Evolutionary conservation across 2,113 vertebrate genomes (phyloP), one percentile per base, ranked within the genome.

Genomic region (Rostratula benghalensis): DNA sequence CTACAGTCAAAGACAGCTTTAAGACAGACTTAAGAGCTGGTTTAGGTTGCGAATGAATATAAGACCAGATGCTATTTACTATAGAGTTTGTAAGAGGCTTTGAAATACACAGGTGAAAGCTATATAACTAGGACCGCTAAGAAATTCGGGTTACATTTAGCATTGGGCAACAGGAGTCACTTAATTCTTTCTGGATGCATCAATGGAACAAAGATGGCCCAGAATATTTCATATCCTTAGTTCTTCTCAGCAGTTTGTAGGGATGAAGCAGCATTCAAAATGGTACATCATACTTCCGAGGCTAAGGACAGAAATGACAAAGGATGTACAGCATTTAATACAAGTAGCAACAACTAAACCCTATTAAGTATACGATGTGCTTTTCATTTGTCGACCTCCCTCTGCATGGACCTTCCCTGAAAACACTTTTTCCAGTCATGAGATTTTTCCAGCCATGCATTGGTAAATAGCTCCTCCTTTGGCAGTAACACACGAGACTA

Each of bases 371-470:
- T 2, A 54, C 0, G 0, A 37, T 5, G 21, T n/a, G 41, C 33
- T 85, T 84, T 82, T 45, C 2, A 0, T 18, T 10, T 60, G 75
- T 37, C 0, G 3, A 16, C 22, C 35, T 80, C 28, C 57, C 43
- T 56, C 45, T 78, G 57, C 23, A 4, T 1, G 25, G 69, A 78
- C 7, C 73, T 88, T 67, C 45, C 54, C 69, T 84, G 57, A 54
- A 68, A 90, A 18, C 21, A 53, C 24, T 50, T 78, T 41, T 81
- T 24, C 60, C 27, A 57, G 22, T 6, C 23, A 9, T 3, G 13
- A 28, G 70, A n/a, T n/a, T n/a, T n/a, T n/a, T n/a, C n/a, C n/a
- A 74, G 83, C 31, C 48, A 8, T 0, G 27, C 69, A 17, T 0
- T 67, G 70, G 65, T 90, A 70, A 88, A 81, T 2, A 87, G 81